Evolutionary conservation across 1,140 invertebrate genomes (phyloP).

Genomic region (Watersipora subatra): DNA sequence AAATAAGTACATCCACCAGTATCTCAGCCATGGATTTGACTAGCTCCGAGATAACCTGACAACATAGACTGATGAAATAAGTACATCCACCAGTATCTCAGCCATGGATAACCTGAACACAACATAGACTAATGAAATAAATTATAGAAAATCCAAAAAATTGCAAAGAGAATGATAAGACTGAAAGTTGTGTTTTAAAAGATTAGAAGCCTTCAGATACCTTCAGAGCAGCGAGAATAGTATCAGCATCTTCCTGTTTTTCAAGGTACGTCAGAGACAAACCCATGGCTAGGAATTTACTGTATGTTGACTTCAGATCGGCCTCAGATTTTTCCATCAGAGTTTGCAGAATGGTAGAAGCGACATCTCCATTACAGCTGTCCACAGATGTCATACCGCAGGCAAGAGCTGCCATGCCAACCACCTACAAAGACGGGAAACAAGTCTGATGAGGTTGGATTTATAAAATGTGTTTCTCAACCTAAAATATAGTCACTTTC

Average conservation of each 20-base stretch:
- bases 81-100: conserved; percentile 86
- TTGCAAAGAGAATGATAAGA: too few species aligned
- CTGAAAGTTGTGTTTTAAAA: too few species aligned
- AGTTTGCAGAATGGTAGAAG: conserved; percentile 67
- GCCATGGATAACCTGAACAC: conserved; percentile 66
- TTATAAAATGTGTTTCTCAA: too few species aligned
- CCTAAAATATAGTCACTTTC: too few species aligned
- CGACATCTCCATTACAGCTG: conserved; percentile 85
- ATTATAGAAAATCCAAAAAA: too few species aligned
- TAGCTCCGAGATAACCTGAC: conserved; percentile 75
- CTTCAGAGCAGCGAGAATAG: conserved; percentile 72
- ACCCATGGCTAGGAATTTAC: conserved; percentile 80
- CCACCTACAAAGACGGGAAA: conserved; percentile 50
- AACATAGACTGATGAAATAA: too few species aligned
- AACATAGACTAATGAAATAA: too few species aligned
- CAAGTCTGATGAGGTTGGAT: too few species aligned
- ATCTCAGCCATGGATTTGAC: conserved; percentile 78
- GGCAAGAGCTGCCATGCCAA: conserved; percentile 83
- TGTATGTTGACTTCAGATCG: conserved; percentile 71
- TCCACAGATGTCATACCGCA: conserved; percentile 91
- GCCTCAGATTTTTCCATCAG: conserved; percentile 68
- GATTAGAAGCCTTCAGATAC: too few species aligned
- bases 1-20: conserved; percentile 90
- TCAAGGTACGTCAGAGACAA: conserved; percentile 77
- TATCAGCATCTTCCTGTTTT: conserved; percentile 82